These are phyloP conservation scores for Dioctria linearis DNA, from an alignment of 2,888 invertebrate genomes.

Conservation along the genomic window DNA sequence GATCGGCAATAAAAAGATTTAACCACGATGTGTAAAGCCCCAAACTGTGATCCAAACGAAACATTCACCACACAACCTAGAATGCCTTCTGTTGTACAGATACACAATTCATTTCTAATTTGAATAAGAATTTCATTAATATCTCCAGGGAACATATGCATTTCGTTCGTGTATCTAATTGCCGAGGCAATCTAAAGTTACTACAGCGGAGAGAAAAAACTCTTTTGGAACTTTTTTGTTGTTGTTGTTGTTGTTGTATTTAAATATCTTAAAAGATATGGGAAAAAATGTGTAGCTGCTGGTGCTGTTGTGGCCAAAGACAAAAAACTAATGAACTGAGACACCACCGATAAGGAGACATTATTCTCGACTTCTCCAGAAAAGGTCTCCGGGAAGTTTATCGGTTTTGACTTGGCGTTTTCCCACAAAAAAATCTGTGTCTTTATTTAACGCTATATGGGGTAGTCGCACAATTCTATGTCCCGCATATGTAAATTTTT, in stretches of 20 bases:
- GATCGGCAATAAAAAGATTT: background rate
- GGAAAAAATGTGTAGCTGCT: background rate
- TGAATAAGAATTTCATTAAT: slow-evolving; percentile 10
- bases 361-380: background rate
- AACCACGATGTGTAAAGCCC: background rate
- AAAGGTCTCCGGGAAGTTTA: background rate
- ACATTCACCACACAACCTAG: background rate
- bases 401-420: background rate
- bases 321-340: slow-evolving; percentile 3
- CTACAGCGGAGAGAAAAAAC: background rate
- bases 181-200: background rate
- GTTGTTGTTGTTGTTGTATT: background rate
- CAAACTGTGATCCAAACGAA: background rate
- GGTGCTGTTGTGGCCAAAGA: background rate
- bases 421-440: background rate
- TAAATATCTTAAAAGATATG: background rate
- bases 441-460: background rate
- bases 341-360: background rate
- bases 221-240: background rate
- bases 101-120: slow-evolving; percentile 3
- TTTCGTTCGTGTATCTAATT: background rate
- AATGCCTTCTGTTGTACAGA: background rate
- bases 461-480: background rate
- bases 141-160: background rate
- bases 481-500: background rate